Evolutionary conservation across 2,797 vertebrate species (phyloP), one percentile per base, ranked within the genome.

Genomic region (Setipinna tenuifilis): DNA sequence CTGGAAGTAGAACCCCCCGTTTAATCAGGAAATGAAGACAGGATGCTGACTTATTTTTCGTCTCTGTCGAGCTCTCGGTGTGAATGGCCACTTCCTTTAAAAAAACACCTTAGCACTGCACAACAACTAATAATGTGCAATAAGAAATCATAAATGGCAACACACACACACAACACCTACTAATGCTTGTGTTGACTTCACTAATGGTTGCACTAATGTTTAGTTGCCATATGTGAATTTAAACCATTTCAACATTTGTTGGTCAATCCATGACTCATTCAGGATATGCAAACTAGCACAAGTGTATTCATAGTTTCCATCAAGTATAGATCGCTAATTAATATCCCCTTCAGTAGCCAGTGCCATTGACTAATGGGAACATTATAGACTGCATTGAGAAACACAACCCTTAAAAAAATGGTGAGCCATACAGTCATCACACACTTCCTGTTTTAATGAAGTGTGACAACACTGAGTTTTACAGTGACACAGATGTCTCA

Each of bases 1-100:
- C 35, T 78, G 31, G 31, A 78, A 78, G 28, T 78, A 44, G 35
- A 78, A 16, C 71, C 71, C 71, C 71, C 17, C 19, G 71, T 78
- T 78, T 78, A 19, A 44, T 78, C 71, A 78, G 71, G 71, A 78
- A 78, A 78, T 44, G 35, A 0, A 0, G 7, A 78, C 35, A 44
- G 35, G 31, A 35, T 71, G 68, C 12, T 17, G 28, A 35, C 68
- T 71, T 35, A n/a, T 31, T 35, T 4, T 59, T 78, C 35, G 44
- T 5, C 41, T 78, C 17, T 19, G 35, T 44, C 21, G 71, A 78
- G 41, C 35, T 19, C 35, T 19, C 35, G 19, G 71, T 78, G 35
- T 78, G 35, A 78, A 21, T 78, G 71, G 71, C 71, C 6, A 78
- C 35, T 44, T 41, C 35, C 71, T 78, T 78, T 78, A 19, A 21